Percentiles rank a stretch among this genome's conserved stretches.
phyloP scores from a whole-genome alignment of 2,797 vertebrate genomes.

The Phoebastria nigripes region DNA sequence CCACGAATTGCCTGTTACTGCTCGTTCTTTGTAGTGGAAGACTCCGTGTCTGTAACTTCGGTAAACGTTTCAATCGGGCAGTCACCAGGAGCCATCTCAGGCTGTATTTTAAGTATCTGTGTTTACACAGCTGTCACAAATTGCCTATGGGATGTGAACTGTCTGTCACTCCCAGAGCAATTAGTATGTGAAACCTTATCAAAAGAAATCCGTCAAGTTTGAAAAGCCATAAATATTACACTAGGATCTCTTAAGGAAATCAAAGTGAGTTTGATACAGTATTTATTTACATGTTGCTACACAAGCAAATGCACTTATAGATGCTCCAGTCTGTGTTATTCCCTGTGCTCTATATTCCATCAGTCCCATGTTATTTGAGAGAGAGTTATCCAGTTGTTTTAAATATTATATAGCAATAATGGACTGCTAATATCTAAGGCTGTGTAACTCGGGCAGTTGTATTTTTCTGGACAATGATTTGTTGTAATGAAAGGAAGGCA shows the following conservation, averaged over 20 bases:
- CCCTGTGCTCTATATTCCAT: not conserved
- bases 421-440: accelerated
- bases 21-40: not conserved
- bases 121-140: constrained; percentile 77
- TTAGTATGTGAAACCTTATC: constrained; percentile 75
- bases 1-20: not conserved
- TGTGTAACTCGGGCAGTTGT: not conserved
- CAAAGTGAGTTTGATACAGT: constrained; percentile 22
- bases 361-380: not conserved
- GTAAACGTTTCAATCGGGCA: not conserved
- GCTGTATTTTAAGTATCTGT: constrained; percentile 71
- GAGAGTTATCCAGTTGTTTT: not conserved
- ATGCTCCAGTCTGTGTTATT: not conserved
- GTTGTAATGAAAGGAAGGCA: not conserved
- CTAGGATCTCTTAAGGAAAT: constrained; percentile 57
- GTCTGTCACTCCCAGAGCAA: constrained; percentile 83
- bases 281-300: constrained; percentile 27
- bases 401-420: not conserved
- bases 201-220: constrained; percentile 62
- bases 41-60: not conserved
- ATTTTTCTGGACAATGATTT: not conserved
- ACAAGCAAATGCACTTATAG: constrained; percentile 6
- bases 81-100: constrained; percentile 14
- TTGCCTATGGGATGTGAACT: constrained; percentile 80
- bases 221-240: constrained; percentile 69